Evolutionary conservation across 2,797 vertebrate genomes (phyloP), one percentile per base, ranked within the genome.

Genomic region (Hozukius guyotensis): DNA sequence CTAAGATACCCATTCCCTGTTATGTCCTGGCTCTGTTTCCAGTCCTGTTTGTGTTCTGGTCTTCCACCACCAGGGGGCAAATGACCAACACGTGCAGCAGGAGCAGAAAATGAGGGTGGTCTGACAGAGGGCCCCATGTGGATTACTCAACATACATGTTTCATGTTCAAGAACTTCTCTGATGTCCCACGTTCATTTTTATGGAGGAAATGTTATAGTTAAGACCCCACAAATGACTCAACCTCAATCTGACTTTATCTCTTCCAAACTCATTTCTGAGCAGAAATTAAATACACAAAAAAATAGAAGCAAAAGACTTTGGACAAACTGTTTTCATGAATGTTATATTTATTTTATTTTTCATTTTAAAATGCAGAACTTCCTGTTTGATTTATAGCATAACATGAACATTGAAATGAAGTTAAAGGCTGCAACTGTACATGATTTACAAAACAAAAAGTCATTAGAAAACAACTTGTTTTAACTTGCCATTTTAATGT

Each of bases 11-110:
- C 29, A 9, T 27, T 67, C 34, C n/a, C 61, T 63, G 4, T 11
- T 14, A 3, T 20, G 0, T 67, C 36, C 14, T 18, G 27, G 14
- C 46, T n/a, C 31, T 3, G 52, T 32, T 42, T 53, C 55, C 27
- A 52, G 12, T 18, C 32, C 46, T 42, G 2, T n/a, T 31, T 27
- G 53, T 77, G 7, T 20, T 9, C 22, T 22, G 27, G 16, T 56
- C 70, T 1, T 59, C 88, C 93, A 80, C 67, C 88, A 93, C 67
- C 88, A 93, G 91, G 89, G 80, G 93, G 88, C 92, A 75, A 73
- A 63, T 16, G 11, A 9, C 18, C 18, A 79, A 68, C 84, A 86
- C 78, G 70, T 88, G 81, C 60, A 73, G 57, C 75, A 73, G 74
- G 24, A 81, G 78, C 69, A 67, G 46, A 80, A 72, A 71, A 74